Percentiles rank a stretch among this genome's conserved stretches.
Conservation (phyloP, 1,140 invertebrate species). For the Hetaerina americana region DNA sequence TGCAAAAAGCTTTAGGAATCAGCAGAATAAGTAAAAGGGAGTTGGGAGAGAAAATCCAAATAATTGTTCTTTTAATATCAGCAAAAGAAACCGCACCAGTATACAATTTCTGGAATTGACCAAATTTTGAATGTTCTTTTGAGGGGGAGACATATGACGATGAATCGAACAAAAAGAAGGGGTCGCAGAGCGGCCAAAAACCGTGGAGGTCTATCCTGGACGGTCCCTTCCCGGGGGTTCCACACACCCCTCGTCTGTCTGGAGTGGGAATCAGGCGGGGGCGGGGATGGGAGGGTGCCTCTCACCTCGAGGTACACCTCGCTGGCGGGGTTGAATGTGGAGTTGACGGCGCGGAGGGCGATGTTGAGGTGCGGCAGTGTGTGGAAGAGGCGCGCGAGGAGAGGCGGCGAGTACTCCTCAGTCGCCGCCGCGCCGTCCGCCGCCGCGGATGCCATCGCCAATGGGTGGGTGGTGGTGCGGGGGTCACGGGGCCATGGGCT, state of each 20-base stretch:
- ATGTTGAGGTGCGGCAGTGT: constrained; percentile 76
- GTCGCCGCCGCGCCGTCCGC: constrained; percentile 23
- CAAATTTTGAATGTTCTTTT: too few species aligned
- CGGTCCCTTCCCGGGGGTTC: not conserved
- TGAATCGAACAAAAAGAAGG: not conserved
- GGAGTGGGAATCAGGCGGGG: not conserved
- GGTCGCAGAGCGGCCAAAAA: not conserved
- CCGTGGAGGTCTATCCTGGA: not conserved
- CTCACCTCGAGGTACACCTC: constrained; percentile 80
- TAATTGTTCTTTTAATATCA: too few species aligned
- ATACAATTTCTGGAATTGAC: too few species aligned
- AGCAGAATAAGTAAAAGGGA: too few species aligned
- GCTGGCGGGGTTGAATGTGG: constrained; percentile 77
- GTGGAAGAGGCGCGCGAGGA: constrained; percentile 72
- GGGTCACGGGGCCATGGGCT: too few species aligned
- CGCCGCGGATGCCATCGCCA: not conserved
- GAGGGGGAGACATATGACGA: too few species aligned
- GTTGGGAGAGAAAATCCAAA: too few species aligned
- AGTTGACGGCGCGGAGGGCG: constrained; percentile 74
- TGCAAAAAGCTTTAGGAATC: too few species aligned
- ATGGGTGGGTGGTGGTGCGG: too few species aligned
- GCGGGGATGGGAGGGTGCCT: not conserved
- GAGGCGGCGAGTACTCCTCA: constrained; percentile 64
- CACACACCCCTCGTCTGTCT: not conserved
- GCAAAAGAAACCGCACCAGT: too few species aligned